Percentiles rank a stretch among this genome's conserved stretches.
phyloP scores from a whole-genome alignment of 2,113 vertebrate genomes.

The Charadrius vociferus region DNA sequence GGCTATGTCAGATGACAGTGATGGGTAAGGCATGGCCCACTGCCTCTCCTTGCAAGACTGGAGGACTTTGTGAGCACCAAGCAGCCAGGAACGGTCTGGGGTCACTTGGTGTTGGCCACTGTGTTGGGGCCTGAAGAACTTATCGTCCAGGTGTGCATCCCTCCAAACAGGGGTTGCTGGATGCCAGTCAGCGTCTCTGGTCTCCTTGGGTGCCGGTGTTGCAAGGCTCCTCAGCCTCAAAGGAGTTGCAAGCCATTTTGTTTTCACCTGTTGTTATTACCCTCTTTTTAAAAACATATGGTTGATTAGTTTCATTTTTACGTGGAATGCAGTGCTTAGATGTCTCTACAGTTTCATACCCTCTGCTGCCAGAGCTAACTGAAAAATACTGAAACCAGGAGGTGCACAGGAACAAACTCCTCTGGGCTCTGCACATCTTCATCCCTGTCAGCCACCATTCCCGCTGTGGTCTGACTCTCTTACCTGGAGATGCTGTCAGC shows the following conservation, averaged over 20 bases:
- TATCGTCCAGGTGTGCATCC: background rate
- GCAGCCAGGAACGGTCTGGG: background rate
- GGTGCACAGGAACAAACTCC: background rate
- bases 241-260: background rate
- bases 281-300: background rate
- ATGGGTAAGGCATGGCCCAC: rapidly evolving
- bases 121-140: background rate
- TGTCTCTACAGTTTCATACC: constrained; percentile 7
- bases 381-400: background rate
- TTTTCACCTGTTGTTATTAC: background rate
- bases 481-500: background rate
- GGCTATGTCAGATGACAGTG: background rate
- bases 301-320: constrained; percentile 45
- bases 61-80: background rate
- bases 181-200: background rate
- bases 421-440: background rate
- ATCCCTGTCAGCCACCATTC: background rate
- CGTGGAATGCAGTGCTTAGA: background rate
- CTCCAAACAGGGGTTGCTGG: background rate
- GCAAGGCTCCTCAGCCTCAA: background rate
- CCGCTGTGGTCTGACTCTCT: background rate
- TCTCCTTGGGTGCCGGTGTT: background rate
- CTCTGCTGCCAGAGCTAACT: background rate
- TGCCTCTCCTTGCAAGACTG: background rate
- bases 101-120: background rate